These are phyloP conservation scores for Gracilinanus agilis DNA, from an alignment of 2,113 vertebrate genomes.

Conservation along the genomic window DNA sequence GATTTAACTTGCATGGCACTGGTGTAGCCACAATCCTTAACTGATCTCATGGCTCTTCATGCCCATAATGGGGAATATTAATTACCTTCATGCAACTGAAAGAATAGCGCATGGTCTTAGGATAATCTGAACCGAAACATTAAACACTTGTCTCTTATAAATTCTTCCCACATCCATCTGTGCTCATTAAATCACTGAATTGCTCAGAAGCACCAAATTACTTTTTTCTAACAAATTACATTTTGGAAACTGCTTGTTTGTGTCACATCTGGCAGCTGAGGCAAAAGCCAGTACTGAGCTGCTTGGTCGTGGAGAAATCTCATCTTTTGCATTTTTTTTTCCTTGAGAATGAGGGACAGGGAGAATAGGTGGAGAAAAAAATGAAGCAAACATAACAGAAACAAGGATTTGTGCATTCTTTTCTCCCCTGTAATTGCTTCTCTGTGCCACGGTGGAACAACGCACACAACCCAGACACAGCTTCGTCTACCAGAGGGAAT, in stretches of 20 bases:
- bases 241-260: slow-evolving; percentile 82
- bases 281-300: slow-evolving; percentile 51
- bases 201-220: slow-evolving; percentile 82
- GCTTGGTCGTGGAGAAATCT: slow-evolving; percentile 34
- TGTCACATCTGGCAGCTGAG: slow-evolving; percentile 80
- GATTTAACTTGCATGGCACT: slow-evolving; percentile 66
- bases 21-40: slow-evolving; percentile 71
- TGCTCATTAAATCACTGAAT: slow-evolving; percentile 83
- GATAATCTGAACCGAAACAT: slow-evolving; percentile 80
- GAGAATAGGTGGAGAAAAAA: background rate
- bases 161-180: slow-evolving; percentile 82
- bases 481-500: background rate
- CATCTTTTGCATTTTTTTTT: background rate
- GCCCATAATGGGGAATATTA: slow-evolving; percentile 78
- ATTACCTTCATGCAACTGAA: slow-evolving; percentile 75
- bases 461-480: background rate
- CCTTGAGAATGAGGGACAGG: background rate
- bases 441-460: background rate
- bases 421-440: background rate
- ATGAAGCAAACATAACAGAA: background rate
- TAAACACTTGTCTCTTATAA: slow-evolving; percentile 77
- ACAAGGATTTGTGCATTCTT: background rate
- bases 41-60: slow-evolving; percentile 73
- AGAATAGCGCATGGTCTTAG: slow-evolving; percentile 78
- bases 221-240: slow-evolving; percentile 77